Evolutionary conservation across 2,113 vertebrate genomes (phyloP).

Genomic region (Muntiacus reevesi): DNA sequence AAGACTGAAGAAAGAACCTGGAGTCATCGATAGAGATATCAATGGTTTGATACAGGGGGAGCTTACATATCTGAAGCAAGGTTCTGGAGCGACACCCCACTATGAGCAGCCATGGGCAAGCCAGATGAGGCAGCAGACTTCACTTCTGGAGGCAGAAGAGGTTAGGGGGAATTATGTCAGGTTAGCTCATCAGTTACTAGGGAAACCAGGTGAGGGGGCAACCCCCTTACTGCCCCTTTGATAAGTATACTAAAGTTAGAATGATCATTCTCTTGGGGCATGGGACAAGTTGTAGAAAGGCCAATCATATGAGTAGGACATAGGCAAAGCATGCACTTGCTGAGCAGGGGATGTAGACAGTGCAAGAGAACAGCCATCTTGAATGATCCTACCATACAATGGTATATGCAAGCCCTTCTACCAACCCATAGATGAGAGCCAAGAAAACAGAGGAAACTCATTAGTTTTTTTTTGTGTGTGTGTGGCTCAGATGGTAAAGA

Average conservation of each 20-base stretch:
- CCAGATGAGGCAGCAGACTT: neutral
- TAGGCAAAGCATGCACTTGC: neutral
- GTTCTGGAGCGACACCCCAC: neutral
- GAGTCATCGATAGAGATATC: neutral
- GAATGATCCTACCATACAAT: neutral
- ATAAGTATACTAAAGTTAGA: neutral
- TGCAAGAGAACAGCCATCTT: neutral
- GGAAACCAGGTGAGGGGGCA: neutral
- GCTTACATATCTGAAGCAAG: neutral
- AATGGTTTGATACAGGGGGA: neutral
- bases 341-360: neutral
- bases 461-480: neutral
- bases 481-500: neutral
- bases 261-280: neutral
- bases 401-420: neutral
- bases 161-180: neutral
- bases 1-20: neutral
- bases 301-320: neutral
- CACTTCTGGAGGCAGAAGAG: neutral
- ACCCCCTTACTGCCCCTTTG: neutral
- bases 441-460: neutral
- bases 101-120: neutral
- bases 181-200: neutral
- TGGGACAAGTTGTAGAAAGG: neutral
- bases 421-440: neutral